These are phyloP conservation scores for Atta cephalotes DNA, from an alignment of 1,140 invertebrate genomes.

Conservation along the genomic window DNA sequence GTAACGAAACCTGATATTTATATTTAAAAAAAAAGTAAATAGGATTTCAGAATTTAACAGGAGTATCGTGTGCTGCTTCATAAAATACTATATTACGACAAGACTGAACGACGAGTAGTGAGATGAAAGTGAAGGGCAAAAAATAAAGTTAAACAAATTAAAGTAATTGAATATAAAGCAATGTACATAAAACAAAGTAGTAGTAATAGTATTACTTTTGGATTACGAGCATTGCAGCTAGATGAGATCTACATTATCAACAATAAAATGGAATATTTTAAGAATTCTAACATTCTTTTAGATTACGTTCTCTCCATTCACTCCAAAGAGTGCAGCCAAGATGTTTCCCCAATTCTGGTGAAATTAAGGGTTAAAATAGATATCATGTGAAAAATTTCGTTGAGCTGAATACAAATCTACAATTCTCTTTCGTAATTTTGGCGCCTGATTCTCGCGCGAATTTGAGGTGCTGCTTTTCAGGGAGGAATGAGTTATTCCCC, in stretches of 20 bases:
- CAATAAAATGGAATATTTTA: slow-evolving; percentile 55
- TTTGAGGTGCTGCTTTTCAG: too few relatives aligned
- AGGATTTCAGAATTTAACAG: slow-evolving; percentile 8
- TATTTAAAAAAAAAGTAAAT: slow-evolving; percentile 16
- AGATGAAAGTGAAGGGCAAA: slow-evolving; percentile 45
- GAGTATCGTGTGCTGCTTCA: slow-evolving; percentile 48
- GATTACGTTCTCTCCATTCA: not conserved
- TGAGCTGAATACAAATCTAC: too few relatives aligned
- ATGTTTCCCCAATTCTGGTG: too few relatives aligned
- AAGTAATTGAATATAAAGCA: slow-evolving; percentile 39
- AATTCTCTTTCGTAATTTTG: slow-evolving; percentile 35
- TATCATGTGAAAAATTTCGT: too few relatives aligned
- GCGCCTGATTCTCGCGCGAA: not conserved
- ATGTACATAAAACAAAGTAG: slow-evolving; percentile 60
- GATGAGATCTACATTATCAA: slow-evolving; percentile 27
- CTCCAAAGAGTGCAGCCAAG: not conserved
- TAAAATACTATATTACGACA: slow-evolving; percentile 43
- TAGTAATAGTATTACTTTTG: slow-evolving; percentile 47
- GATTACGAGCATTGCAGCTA: slow-evolving; percentile 41
- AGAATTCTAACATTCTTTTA: not conserved
- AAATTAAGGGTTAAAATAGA: too few relatives aligned
- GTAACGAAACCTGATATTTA: not conserved
- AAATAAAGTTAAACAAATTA: slow-evolving; percentile 35
- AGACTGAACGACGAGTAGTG: slow-evolving; percentile 55
- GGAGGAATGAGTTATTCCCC: slow-evolving; percentile 37